Evolutionary conservation across 37 sponge, comb jelly and placozoan species (phyloP).

Genomic region (Geodia barretti): DNA sequence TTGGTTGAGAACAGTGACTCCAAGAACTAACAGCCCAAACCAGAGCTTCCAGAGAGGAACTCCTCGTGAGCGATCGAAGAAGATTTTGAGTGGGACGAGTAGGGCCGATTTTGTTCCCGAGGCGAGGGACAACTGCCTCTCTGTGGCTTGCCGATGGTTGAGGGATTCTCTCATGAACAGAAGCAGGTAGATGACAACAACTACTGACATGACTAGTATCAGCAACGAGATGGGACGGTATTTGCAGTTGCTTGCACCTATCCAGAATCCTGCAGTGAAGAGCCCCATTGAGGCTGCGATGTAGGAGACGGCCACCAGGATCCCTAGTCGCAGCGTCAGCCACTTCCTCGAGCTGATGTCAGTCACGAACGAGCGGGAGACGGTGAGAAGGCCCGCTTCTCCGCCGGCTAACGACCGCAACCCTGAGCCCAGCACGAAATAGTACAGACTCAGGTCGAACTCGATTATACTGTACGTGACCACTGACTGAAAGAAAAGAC

Average conservation of each 20-base stretch:
- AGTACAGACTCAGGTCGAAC: conserved; percentile 16
- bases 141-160: background rate
- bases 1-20: conserved; percentile 22
- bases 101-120: conserved; percentile 32
- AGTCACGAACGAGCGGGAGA: conserved; percentile 34
- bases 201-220: background rate
- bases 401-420: conserved; percentile 50
- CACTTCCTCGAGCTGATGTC: conserved; percentile 60
- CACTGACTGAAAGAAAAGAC: background rate
- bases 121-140: background rate
- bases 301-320: conserved; percentile 29
- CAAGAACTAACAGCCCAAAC: conserved; percentile 11
- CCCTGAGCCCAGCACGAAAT: conserved; percentile 23
- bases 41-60: conserved; percentile 42
- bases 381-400: conserved; percentile 44
- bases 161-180: conserved; percentile 56
- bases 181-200: conserved; percentile 26
- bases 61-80: conserved; percentile 18
- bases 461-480: conserved; percentile 23
- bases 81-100: conserved; percentile 34
- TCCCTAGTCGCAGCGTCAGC: conserved; percentile 52
- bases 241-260: conserved; percentile 26
- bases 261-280: conserved; percentile 33
- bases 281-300: conserved; percentile 32
- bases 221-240: conserved; percentile 20